Conservation (phyloP, 2,797 vertebrate species). For the Potorous gilbertii region DNA sequence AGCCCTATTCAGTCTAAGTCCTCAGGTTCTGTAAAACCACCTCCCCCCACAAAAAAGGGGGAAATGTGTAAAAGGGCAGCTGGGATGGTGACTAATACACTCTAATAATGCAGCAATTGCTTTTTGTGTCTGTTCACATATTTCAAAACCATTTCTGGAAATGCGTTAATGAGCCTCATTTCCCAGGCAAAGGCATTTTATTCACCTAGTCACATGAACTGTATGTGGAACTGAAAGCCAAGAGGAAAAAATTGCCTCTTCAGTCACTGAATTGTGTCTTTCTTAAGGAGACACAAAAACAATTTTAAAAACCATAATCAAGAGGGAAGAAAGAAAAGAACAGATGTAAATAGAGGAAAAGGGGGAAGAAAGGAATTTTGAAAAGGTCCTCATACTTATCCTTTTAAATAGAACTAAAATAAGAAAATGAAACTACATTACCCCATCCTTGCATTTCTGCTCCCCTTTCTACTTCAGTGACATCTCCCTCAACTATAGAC, state of each 20-base stretch:
- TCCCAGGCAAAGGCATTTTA: slow-evolving; percentile 30
- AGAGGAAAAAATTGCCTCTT: neutral
- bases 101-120: slow-evolving; percentile 43
- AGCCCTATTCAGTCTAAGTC: neutral
- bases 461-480: no score
- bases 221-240: neutral
- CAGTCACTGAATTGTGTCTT: slow-evolving; percentile 9
- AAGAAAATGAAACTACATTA: no score
- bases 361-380: neutral
- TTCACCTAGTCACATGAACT: slow-evolving; percentile 30
- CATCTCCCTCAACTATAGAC: no score
- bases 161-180: slow-evolving; percentile 21
- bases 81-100: slow-evolving; percentile 3
- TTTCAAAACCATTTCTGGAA: slow-evolving; percentile 70
- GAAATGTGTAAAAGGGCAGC: slow-evolving; percentile 19
- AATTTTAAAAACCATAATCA: neutral
- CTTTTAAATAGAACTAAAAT: no score
- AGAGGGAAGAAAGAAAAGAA: neutral
- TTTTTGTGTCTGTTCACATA: slow-evolving; percentile 54
- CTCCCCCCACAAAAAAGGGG: neutral
- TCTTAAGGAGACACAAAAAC: neutral
- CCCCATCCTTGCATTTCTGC: no score
- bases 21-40: slow-evolving; percentile 2
- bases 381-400: neutral
- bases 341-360: neutral